These are phyloP conservation scores for Monomorium pharaonis DNA, from an alignment of 1,140 invertebrate species.

Conservation along the genomic window DNA sequence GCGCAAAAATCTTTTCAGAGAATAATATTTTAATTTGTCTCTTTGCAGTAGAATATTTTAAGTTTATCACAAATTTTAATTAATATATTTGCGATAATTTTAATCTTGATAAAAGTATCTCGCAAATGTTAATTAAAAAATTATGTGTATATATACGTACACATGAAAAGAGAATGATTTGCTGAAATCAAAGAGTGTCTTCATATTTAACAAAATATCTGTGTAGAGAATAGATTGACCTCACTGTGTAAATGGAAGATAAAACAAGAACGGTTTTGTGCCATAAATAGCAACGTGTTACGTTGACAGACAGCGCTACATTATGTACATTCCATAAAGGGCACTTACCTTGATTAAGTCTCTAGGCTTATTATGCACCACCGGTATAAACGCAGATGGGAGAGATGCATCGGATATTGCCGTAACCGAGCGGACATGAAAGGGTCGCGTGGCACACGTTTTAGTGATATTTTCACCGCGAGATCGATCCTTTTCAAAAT, in stretches of 20 bases:
- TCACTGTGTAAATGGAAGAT: not conserved
- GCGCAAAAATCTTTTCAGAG: not conserved
- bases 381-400: slow-evolving; percentile 44
- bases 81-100: no score
- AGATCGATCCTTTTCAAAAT: not conserved
- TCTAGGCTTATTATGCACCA: slow-evolving; percentile 56
- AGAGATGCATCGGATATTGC: slow-evolving; percentile 61
- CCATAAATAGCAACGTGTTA: slow-evolving; percentile 41
- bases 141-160: no score
- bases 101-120: no score
- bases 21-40: not conserved
- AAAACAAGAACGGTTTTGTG: slow-evolving; percentile 24
- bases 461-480: not conserved
- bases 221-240: not conserved
- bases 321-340: slow-evolving; percentile 52
- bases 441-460: not conserved
- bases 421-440: slow-evolving; percentile 27
- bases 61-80: no score
- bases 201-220: not conserved
- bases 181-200: not conserved
- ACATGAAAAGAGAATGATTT: not conserved
- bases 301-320: slow-evolving; percentile 48
- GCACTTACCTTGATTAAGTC: slow-evolving; percentile 69
- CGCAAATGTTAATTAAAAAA: no score
- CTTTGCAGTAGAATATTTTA: no score